These are phyloP conservation scores for Kryphioiulus occultus DNA, from an alignment of 2,888 invertebrate species.

Conservation along the genomic window DNA sequence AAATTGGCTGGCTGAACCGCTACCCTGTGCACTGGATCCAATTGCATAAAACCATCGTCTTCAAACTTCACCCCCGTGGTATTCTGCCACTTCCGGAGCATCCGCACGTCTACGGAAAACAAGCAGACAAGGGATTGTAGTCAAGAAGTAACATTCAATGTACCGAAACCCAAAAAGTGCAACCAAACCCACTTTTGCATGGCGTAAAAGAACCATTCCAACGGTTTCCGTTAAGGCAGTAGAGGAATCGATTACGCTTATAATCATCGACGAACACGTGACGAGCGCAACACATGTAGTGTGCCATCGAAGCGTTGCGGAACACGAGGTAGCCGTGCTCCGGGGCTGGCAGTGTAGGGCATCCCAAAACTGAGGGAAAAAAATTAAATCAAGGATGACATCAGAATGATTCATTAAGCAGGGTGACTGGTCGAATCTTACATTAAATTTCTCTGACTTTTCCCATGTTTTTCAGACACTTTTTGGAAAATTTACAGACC, in stretches of 20 bases:
- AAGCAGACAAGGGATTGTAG: background rate
- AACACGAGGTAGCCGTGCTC: constrained; percentile 74
- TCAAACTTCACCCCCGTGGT: constrained; percentile 46
- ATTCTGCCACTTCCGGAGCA: constrained; percentile 47
- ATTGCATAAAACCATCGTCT: constrained; percentile 44
- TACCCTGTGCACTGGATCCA: constrained; percentile 37
- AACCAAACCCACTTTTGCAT: constrained; percentile 55
- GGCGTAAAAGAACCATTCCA: constrained; percentile 68
- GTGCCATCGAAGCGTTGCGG: constrained; percentile 71
- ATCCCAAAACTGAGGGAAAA: constrained; percentile 70
- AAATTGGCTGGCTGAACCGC: constrained; percentile 35
- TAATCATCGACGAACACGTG: constrained; percentile 73
- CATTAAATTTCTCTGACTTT: too few relatives aligned
- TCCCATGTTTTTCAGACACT: too few relatives aligned
- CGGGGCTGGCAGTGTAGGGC: constrained; percentile 72
- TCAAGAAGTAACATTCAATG: background rate
- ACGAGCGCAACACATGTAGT: constrained; percentile 75
- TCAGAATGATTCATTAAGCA: background rate
- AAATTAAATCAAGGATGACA: constrained; percentile 29
- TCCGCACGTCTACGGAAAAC: constrained; percentile 28
- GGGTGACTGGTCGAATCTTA: too few relatives aligned
- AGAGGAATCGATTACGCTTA: constrained; percentile 69
- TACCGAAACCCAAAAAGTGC: background rate
- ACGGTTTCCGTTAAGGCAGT: constrained; percentile 69
- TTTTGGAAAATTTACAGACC: too few relatives aligned